These are phyloP conservation scores for Gobio occitaniae DNA, from an alignment of 2,797 vertebrate genomes.

Conservation along the genomic window DNA sequence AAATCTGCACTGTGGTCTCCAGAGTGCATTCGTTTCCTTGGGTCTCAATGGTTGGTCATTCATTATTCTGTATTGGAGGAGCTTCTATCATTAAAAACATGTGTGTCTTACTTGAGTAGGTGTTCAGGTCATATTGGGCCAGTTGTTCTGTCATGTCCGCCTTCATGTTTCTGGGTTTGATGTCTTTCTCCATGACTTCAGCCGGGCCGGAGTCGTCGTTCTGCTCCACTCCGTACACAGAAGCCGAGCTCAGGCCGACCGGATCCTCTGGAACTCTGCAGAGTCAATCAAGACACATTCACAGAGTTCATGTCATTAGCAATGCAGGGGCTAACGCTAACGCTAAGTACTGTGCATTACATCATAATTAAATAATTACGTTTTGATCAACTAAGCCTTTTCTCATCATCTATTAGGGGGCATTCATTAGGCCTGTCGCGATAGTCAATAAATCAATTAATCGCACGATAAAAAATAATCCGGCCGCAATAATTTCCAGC, in stretches of 20 bases:
- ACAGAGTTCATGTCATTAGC: background rate
- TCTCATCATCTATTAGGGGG: too few species aligned
- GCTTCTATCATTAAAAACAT: background rate
- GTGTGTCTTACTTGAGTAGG: conserved; percentile 86
- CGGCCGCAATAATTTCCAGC: too few species aligned
- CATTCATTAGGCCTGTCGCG: too few species aligned
- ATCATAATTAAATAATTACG: too few species aligned
- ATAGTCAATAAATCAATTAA: too few species aligned
- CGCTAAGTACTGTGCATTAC: too few species aligned
- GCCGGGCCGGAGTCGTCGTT: conserved; percentile 73
- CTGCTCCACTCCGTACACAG: conserved; percentile 85
- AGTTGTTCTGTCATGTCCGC: conserved; percentile 83
- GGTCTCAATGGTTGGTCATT: background rate
- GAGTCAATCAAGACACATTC: background rate
- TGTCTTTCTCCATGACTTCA: conserved; percentile 84
- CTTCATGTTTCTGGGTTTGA: conserved; percentile 79
- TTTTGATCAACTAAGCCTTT: too few species aligned
- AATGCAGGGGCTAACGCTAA: background rate
- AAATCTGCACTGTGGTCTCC: background rate
- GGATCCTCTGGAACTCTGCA: conserved; percentile 87
- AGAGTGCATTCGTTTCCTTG: background rate
- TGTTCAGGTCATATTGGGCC: conserved; percentile 88
- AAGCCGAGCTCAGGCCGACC: conserved; percentile 68
- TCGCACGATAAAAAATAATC: too few species aligned
- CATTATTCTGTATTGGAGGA: background rate